A percentile compares a stretch with the other conserved stretches of the same genome.
These are phyloP conservation scores for Aphelinus atriplicis DNA, from an alignment of 1,140 invertebrate genomes.

Conservation along the genomic window DNA sequence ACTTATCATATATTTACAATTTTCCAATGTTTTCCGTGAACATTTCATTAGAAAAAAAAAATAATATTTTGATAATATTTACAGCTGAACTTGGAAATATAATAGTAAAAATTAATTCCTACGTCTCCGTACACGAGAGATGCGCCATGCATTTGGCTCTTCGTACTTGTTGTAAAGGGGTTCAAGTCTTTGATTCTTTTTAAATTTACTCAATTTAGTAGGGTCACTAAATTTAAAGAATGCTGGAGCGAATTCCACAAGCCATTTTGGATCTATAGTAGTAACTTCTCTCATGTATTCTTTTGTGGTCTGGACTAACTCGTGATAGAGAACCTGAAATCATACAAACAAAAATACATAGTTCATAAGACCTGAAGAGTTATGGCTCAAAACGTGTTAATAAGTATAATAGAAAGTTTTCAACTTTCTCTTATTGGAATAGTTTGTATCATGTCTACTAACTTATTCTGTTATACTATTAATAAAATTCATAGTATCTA, in stretches of 20 bases:
- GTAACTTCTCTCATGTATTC: conserved; percentile 99
- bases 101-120: conserved; percentile 76
- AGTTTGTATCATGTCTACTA: no score
- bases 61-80: background rate
- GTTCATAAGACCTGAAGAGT: background rate
- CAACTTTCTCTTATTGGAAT: no score
- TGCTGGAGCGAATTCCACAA: conserved; percentile 98
- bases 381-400: background rate
- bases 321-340: conserved; percentile 94
- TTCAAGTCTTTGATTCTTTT: conserved; percentile 98
- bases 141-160: conserved; percentile 98
- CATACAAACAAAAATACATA: conserved; percentile 29
- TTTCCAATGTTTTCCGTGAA: background rate
- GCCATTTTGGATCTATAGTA: conserved; percentile 98
- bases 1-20: background rate
- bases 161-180: conserved; percentile 99
- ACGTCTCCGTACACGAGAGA: conserved; percentile 90
- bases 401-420: conserved; percentile 19
- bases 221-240: conserved; percentile 99
- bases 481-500: conserved; percentile 3
- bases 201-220: conserved; percentile 98
- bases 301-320: conserved; percentile 98
- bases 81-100: background rate
- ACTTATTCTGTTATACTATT: background rate
- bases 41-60: background rate